Conservation (phyloP, 2,113 vertebrate species). For the Microtus montanus region DNA sequence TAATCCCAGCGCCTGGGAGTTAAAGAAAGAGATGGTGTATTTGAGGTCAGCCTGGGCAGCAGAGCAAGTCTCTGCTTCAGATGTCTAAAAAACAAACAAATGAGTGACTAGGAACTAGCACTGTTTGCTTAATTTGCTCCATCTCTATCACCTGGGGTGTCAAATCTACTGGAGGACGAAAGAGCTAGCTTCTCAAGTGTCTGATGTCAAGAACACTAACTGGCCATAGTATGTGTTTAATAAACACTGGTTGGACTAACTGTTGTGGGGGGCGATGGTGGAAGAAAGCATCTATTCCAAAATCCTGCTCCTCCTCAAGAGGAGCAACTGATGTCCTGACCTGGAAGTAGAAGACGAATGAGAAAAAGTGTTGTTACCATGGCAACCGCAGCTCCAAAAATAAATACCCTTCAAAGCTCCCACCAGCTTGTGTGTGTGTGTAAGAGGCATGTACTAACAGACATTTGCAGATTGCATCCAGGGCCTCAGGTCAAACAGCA, state of each 20-base stretch:
- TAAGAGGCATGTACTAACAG: not conserved
- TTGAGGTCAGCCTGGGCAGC: not conserved
- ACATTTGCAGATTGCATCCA: not conserved
- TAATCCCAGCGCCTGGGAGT: not conserved
- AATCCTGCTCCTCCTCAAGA: not conserved
- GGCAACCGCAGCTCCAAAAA: conserved; percentile 53
- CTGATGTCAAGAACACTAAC: not conserved
- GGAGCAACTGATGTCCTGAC: conserved; percentile 23
- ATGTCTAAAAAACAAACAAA: not conserved
- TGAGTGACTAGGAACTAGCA: not conserved
- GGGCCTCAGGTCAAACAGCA: not conserved
- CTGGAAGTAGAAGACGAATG: conserved; percentile 46
- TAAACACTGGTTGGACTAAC: not conserved
- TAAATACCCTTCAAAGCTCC: not conserved
- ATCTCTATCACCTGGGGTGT: not conserved
- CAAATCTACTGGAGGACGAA: not conserved
- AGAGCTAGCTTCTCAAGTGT: not conserved
- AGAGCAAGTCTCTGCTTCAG: not conserved
- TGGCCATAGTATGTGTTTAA: not conserved
- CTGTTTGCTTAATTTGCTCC: not conserved
- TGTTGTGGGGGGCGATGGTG: fast-evolving
- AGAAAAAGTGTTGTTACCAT: conserved; percentile 50
- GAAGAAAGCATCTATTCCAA: conserved; percentile 1
- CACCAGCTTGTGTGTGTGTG: not conserved
- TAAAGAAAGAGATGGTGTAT: not conserved